Conservation (phyloP, 2,797 vertebrate species). For the Rhodeus uyekii region DNA sequence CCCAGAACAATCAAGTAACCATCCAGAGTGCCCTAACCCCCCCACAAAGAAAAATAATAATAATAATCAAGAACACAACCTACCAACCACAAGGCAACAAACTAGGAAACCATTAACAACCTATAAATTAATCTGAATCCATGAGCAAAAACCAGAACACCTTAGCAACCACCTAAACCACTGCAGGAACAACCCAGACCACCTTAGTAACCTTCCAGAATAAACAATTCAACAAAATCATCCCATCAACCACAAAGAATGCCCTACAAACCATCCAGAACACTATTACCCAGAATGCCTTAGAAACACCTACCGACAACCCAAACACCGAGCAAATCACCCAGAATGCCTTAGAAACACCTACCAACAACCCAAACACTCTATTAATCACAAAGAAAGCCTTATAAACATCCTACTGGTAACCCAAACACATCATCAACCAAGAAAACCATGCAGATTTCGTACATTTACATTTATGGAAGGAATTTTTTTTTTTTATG, state of each 20-base stretch:
- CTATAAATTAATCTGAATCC: no score
- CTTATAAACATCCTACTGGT: neutral
- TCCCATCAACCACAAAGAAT: neutral
- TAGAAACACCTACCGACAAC: neutral
- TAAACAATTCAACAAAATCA: no score
- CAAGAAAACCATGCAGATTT: neutral
- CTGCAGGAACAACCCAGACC: neutral
- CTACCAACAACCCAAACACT: fast-evolving
- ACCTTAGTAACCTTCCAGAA: neutral
- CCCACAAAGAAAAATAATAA: no score
- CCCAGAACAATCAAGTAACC: neutral
- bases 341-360: neutral
- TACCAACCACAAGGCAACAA: no score
- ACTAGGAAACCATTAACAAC: no score
- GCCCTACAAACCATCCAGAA: neutral
- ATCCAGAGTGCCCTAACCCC: neutral
- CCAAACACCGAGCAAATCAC: no score
- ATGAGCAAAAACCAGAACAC: neutral
- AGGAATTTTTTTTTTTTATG: no score
- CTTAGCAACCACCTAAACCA: neutral
- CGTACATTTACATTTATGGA: neutral
- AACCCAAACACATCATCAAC: neutral
- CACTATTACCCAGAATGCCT: neutral
- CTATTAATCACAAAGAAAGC: neutral
- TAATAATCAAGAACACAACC: no score